Percentiles rank a stretch among this genome's conserved stretches.
These are phyloP conservation scores for Pristis pectinata DNA, from an alignment of 2,797 vertebrate species.

Conservation along the genomic window DNA sequence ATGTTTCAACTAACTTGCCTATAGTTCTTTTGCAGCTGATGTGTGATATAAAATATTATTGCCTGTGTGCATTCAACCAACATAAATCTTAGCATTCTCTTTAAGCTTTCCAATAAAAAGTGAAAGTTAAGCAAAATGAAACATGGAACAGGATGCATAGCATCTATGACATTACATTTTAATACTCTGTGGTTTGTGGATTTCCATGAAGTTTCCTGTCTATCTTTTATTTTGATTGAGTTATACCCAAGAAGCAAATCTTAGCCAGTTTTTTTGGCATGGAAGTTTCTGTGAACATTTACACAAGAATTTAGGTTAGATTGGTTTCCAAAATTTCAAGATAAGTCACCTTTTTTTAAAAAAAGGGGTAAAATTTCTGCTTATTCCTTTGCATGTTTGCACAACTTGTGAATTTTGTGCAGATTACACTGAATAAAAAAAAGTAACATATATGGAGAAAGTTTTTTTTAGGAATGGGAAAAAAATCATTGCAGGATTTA, in stretches of 20 bases:
- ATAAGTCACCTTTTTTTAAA: neutral
- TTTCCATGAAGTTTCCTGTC: neutral
- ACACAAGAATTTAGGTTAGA: neutral
- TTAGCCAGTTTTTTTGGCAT: neutral
- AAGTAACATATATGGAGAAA: neutral
- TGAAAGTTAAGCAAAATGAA: neutral
- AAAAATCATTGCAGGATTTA: neutral
- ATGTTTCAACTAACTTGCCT: neutral
- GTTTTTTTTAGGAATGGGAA: neutral
- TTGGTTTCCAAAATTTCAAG: neutral
- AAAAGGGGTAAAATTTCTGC: too few relatives aligned
- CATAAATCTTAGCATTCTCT: neutral
- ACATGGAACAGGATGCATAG: neutral
- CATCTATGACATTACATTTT: neutral
- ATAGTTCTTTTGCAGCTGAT: neutral
- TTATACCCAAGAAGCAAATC: neutral
- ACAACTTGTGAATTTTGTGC: neutral
- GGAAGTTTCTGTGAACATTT: neutral
- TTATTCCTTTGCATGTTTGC: neutral
- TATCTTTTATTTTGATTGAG: constrained; percentile 15
- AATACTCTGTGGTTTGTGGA: neutral
- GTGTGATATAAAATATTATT: neutral
- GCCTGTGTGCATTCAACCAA: neutral
- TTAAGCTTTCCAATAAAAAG: constrained; percentile 12
- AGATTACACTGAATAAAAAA: neutral